Evolutionary conservation across 2,797 vertebrate genomes (phyloP).

Genomic region (Hylomyscus alleni): DNA sequence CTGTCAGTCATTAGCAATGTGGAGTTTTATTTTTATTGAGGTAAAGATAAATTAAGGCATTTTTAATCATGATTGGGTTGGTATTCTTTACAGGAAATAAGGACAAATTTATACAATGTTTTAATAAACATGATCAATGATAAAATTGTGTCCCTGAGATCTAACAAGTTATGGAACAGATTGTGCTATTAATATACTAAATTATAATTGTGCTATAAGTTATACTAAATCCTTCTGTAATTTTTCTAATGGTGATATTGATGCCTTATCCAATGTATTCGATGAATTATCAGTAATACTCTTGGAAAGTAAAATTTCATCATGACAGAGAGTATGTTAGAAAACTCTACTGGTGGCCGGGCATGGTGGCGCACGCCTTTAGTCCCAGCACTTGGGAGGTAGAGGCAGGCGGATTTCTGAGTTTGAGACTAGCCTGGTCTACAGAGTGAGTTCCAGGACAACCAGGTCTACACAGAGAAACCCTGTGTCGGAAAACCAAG

Average conservation of each 20-base stretch:
- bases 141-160: background rate
- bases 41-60: background rate
- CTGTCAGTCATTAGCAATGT: background rate
- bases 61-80: background rate
- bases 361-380: too few relatives aligned
- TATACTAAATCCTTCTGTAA: background rate
- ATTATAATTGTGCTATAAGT: background rate
- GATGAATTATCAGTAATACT: background rate
- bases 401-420: too few relatives aligned
- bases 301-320: background rate
- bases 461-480: too few relatives aligned
- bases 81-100: background rate
- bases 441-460: too few relatives aligned
- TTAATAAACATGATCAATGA: background rate
- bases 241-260: background rate
- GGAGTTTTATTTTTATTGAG: background rate
- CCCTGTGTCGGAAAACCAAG: too few relatives aligned
- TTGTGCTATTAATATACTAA: background rate
- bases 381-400: too few relatives aligned
- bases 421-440: too few relatives aligned
- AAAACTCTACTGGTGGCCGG: background rate
- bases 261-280: background rate
- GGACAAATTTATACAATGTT: background rate
- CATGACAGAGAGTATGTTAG: background rate
- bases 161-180: accelerated